Evolutionary conservation across 2,797 vertebrate species (phyloP).

Genomic region (Danio jaintianensis): DNA sequence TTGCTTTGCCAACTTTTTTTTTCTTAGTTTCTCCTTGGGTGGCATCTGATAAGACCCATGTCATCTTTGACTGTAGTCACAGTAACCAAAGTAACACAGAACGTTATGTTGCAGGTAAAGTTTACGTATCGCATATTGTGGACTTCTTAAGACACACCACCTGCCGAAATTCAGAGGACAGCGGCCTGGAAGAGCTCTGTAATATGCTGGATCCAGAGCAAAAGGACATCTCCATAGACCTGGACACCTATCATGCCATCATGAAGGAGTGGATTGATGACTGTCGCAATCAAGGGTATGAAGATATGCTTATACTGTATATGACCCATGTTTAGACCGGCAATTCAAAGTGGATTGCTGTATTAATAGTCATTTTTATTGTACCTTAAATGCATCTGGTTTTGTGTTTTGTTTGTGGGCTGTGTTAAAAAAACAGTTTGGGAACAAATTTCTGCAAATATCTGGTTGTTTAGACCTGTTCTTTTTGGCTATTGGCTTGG

Average conservation of each 20-base stretch:
- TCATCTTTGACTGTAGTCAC: not conserved
- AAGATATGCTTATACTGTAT: not conserved
- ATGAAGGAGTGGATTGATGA: slow-evolving; percentile 90
- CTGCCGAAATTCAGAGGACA: slow-evolving; percentile 82
- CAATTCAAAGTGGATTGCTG: not conserved
- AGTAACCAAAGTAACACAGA: slow-evolving; percentile 34
- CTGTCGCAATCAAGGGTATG: slow-evolving; percentile 82
- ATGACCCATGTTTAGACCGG: not conserved
- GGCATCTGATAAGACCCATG: not conserved
- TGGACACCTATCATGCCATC: slow-evolving; percentile 85
- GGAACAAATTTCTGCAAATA: not conserved
- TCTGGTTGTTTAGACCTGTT: not conserved
- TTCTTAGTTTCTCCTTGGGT: not conserved
- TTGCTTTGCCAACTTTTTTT: slow-evolving; percentile 7
- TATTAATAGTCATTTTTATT: not conserved
- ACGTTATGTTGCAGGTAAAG: slow-evolving; percentile 79
- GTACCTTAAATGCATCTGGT: not conserved
- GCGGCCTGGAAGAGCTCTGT: slow-evolving; percentile 86
- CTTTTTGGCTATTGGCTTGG: not conserved
- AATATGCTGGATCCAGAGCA: slow-evolving; percentile 89
- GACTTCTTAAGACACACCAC: slow-evolving; percentile 86
- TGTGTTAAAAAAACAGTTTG: not conserved
- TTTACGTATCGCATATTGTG: slow-evolving; percentile 86
- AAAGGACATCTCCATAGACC: slow-evolving; percentile 84
- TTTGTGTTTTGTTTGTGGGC: not conserved